These are phyloP conservation scores for pig (Sus scrofa) DNA, from an alignment of 2,113 vertebrate genomes.

Conservation along the genomic window DNA sequence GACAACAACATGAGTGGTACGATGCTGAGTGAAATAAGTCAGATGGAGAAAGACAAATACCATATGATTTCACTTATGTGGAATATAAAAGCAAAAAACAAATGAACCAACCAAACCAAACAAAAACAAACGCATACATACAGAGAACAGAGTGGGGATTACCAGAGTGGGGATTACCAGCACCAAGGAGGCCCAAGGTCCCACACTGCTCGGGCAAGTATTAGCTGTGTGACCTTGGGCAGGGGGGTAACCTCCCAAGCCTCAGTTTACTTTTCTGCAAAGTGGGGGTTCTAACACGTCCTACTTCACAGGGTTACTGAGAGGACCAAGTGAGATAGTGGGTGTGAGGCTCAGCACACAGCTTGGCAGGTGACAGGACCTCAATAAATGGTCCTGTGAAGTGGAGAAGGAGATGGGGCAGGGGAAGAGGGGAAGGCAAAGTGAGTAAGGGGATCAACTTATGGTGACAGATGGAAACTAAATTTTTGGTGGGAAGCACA, in stretches of 20 bases:
- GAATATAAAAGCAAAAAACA: not conserved
- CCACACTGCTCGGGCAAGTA: not conserved
- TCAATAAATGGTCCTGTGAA: not conserved
- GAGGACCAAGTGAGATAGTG: not conserved
- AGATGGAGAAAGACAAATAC: not conserved
- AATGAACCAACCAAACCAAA: not conserved
- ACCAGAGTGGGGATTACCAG: not conserved
- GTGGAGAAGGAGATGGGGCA: not conserved
- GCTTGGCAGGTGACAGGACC: rapidly evolving
- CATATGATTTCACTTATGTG: not conserved
- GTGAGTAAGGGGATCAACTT: not conserved
- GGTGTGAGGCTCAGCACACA: not conserved
- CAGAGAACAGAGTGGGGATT: not conserved
- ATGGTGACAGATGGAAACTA: not conserved
- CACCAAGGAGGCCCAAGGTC: not conserved
- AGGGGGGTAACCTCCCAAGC: not conserved
- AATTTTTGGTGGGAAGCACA: not conserved
- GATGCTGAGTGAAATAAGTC: not conserved
- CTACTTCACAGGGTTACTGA: not conserved
- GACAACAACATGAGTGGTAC: not conserved
- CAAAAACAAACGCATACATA: not conserved
- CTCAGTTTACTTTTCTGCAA: conserved; percentile 11
- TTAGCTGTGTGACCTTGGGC: not conserved
- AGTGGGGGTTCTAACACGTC: not conserved
- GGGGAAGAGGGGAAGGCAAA: not conserved